A percentile compares a stretch with the other conserved stretches of the same genome.
Conservation (phyloP, 2,113 vertebrate species). For the Triplophysa dalaica region DNA sequence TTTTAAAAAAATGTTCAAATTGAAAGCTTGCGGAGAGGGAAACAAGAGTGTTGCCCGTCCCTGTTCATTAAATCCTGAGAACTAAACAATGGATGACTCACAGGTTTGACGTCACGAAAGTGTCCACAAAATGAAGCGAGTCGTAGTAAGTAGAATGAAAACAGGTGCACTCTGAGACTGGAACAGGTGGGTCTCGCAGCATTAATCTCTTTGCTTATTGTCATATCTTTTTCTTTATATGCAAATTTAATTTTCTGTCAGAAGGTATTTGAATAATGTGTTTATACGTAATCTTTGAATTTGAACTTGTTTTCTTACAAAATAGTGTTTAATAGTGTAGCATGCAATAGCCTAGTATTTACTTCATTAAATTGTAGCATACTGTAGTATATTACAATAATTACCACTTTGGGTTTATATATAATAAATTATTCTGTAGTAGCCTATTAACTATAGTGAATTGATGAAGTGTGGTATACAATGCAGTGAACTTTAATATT, state of each 20-base stretch:
- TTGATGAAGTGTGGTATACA: too few relatives aligned
- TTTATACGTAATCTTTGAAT: too few relatives aligned
- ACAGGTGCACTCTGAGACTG: slow-evolving; percentile 28
- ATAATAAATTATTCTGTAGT: too few relatives aligned
- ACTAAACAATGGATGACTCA: neutral
- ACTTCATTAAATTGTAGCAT: too few relatives aligned
- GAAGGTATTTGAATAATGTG: neutral
- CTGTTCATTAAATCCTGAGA: neutral
- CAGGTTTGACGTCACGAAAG: slow-evolving; percentile 17
- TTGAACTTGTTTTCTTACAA: neutral
- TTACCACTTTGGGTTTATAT: too few relatives aligned
- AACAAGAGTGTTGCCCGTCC: slow-evolving; percentile 20
- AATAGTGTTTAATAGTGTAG: neutral
- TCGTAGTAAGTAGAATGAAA: slow-evolving; percentile 9
- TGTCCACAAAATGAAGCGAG: slow-evolving; percentile 25
- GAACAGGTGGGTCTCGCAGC: slow-evolving; percentile 18
- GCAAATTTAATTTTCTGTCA: neutral
- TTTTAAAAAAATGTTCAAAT: neutral
- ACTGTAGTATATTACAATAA: too few relatives aligned
- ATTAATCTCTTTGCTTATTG: neutral
- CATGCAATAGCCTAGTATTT: too few relatives aligned
- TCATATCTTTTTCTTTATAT: neutral
- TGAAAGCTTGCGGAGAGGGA: neutral
- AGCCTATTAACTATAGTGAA: too few relatives aligned
- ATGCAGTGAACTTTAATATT: too few relatives aligned